These are phyloP conservation scores for Acipenser transmontanus DNA, from an alignment of 2,797 vertebrate genomes.

Conservation along the genomic window DNA sequence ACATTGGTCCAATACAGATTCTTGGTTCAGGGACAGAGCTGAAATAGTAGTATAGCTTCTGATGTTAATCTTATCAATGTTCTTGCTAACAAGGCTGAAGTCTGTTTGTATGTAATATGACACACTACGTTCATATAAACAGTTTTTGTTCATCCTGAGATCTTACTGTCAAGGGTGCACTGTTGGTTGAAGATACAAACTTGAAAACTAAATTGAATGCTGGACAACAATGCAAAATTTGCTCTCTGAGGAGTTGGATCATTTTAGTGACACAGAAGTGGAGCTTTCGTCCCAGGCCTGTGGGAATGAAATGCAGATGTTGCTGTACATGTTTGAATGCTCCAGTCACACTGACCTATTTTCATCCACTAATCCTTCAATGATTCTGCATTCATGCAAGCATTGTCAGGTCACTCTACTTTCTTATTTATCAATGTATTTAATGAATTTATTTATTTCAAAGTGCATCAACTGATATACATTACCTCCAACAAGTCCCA, in stretches of 20 bases:
- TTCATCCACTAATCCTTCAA: constrained; percentile 26
- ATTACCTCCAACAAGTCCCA: too few relatives aligned
- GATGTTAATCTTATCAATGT: constrained; percentile 38
- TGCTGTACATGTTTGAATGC: constrained; percentile 29
- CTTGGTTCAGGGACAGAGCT: constrained; percentile 17
- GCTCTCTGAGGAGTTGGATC: constrained; percentile 11
- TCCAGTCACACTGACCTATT: constrained; percentile 28
- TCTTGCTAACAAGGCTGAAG: constrained; percentile 31
- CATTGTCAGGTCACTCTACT: constrained; percentile 16
- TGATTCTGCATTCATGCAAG: constrained; percentile 24
- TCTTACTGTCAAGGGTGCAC: too few relatives aligned
- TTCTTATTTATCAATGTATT: neutral
- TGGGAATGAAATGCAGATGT: constrained; percentile 43
- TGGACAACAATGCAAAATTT: neutral
- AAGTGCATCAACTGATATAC: too few relatives aligned
- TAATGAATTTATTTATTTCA: too few relatives aligned
- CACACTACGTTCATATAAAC: too few relatives aligned
- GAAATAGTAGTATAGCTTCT: constrained; percentile 38
- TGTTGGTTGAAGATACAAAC: too few relatives aligned
- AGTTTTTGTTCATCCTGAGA: too few relatives aligned
- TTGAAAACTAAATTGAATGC: too few relatives aligned
- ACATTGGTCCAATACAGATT: too few relatives aligned
- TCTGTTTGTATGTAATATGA: too few relatives aligned
- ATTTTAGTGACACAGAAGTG: constrained; percentile 24
- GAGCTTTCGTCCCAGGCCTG: constrained; percentile 29